phyloP scores from a whole-genome alignment of 2,113 vertebrate species.

The Phodopus roborovskii region DNA sequence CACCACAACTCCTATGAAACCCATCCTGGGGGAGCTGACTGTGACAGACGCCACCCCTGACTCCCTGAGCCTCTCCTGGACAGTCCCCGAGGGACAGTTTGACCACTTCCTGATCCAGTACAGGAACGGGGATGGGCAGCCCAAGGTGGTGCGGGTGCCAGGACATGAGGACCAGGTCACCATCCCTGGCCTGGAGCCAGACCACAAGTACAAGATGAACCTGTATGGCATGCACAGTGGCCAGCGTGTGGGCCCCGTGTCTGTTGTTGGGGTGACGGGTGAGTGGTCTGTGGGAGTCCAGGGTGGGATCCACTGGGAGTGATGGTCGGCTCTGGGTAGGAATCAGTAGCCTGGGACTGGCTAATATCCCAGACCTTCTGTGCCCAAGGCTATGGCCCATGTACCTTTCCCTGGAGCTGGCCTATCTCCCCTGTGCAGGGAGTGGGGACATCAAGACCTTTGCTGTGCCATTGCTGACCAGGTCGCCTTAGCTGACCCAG shows the following conservation, averaged over 20 bases:
- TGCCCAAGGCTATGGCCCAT: not conserved
- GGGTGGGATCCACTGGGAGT: no score
- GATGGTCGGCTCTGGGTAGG: no score
- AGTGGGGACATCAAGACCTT: not conserved
- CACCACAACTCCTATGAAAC: not conserved
- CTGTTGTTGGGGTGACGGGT: conserved; percentile 65
- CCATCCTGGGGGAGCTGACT: conserved; percentile 64
- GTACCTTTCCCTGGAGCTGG: no score
- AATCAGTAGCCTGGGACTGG: no score
- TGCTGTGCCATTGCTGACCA: not conserved
- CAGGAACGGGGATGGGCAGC: conserved; percentile 67
- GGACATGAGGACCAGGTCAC: conserved; percentile 29
- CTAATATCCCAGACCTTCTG: no score
- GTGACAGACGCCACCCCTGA: conserved; percentile 56
- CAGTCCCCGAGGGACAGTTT: conserved; percentile 69
- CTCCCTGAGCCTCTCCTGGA: conserved; percentile 77
- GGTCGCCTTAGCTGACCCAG: not conserved
- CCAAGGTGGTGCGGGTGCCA: conserved; percentile 49
- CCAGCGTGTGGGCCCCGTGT: conserved; percentile 73
- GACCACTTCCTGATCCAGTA: conserved; percentile 79
- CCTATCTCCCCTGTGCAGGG: not conserved
- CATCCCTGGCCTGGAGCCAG: conserved; percentile 73
- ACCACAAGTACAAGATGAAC: conserved; percentile 81
- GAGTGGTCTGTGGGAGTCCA: not conserved
- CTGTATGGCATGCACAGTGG: conserved; percentile 69